Percentiles rank a stretch among this genome's conserved stretches.
Evolutionary conservation across 2,113 vertebrate genomes (phyloP).

Genomic region (Polyodon spathula): DNA sequence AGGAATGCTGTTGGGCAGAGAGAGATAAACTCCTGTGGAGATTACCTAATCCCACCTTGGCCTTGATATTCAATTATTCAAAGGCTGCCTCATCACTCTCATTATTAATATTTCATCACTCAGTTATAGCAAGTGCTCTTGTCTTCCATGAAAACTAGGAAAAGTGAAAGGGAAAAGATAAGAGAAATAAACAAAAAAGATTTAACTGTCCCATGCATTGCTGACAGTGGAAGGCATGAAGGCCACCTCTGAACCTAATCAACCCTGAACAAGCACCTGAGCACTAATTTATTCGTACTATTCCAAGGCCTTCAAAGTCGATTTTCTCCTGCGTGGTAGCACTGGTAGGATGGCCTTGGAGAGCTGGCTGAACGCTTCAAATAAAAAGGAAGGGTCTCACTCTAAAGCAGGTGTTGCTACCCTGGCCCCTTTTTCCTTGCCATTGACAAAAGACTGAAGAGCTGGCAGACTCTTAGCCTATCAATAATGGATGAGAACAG

Average conservation of each 20-base stretch:
- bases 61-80: constrained; percentile 81
- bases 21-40: constrained; percentile 39
- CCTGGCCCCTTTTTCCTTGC: constrained; percentile 44
- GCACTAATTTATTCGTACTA: constrained; percentile 37
- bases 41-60: constrained; percentile 71
- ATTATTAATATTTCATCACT: constrained; percentile 89
- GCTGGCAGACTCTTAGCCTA: constrained; percentile 59
- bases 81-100: constrained; percentile 70
- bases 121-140: constrained; percentile 74
- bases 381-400: constrained; percentile 50
- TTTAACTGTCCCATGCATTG: constrained; percentile 21
- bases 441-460: constrained; percentile 44
- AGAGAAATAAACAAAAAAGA: constrained; percentile 26
- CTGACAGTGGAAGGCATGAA: constrained; percentile 49
- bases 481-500: constrained; percentile 65
- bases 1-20: constrained; percentile 5
- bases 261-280: constrained; percentile 41
- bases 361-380: constrained; percentile 44
- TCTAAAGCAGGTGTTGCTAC: constrained; percentile 48
- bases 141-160: constrained; percentile 66
- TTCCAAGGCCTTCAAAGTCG: constrained; percentile 43
- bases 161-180: constrained; percentile 42
- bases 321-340: constrained; percentile 30
- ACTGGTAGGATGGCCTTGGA: constrained; percentile 48
- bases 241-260: constrained; percentile 47